Conservation (phyloP, 1,140 invertebrate genomes). For the Pogonomyrmex californicus region DNA sequence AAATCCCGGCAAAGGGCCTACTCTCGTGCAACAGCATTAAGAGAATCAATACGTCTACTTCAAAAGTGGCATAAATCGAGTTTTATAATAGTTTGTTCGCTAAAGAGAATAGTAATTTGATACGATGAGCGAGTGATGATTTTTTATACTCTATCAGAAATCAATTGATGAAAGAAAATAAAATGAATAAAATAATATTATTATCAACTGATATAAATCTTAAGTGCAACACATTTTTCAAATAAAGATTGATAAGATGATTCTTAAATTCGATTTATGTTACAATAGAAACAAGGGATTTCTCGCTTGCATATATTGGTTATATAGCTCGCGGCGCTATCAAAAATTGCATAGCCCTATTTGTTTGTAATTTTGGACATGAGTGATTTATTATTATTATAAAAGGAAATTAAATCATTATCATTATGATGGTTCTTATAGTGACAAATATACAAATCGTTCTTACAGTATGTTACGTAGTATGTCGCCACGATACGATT, state of each 20-base stretch:
- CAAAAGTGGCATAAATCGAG: slow-evolving; percentile 6
- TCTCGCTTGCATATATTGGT: not conserved
- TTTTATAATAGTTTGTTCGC: not conserved
- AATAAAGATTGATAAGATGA: not conserved
- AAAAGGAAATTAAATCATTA: slow-evolving; percentile 5
- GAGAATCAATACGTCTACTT: not conserved
- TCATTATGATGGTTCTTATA: slow-evolving; percentile 2
- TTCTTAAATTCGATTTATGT: slow-evolving; percentile 14
- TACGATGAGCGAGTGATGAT: not conserved
- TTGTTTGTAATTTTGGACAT: slow-evolving; percentile 12
- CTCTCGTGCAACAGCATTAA: slow-evolving; percentile 85
- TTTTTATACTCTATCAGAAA: not conserved
- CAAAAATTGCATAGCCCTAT: not conserved
- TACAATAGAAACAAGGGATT: not conserved
- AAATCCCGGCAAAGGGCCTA: slow-evolving; percentile 82
- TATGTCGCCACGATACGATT: not conserved
- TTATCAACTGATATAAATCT: slow-evolving; percentile 7
- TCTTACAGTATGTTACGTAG: not conserved
- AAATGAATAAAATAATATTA: not conserved
- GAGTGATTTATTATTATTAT: not conserved
- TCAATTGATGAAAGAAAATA: not conserved
- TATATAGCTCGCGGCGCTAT: not conserved
- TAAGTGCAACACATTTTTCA: not conserved
- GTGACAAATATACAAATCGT: not conserved
- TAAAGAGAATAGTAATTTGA: not conserved